Evolutionary conservation across 2,113 vertebrate species (phyloP), one percentile per base, ranked within the genome.

Genomic region (Cryptomyrus ogoouensis): DNA sequence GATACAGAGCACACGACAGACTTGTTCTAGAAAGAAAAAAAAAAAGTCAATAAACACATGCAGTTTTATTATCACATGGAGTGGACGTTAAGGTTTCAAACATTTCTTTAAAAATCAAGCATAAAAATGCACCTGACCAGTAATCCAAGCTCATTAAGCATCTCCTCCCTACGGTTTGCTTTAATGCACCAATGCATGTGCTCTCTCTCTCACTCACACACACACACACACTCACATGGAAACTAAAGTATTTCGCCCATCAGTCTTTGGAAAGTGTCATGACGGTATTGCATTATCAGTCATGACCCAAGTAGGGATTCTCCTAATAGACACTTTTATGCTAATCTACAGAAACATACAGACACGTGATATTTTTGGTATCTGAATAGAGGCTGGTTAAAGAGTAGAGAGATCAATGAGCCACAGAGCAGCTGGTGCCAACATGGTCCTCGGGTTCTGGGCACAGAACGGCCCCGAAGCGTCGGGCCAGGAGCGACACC

Each of bases 341-440:
- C 96, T 96, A 96, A 91, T 92, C 95, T 94, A 96, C 94, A 96
- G 94, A 83, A 83, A 95, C 94, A 95, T 93, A 95, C 94, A 95
- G 94, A 94, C 95, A 94, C 92, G 94, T n/a, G 46, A 95, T 94
- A 96, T 96, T 96, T 96, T 96, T 96, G 96, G 96, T 96, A 96
- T 96, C 94, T 95, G 95, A 96, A 94, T 93, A 91, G 92, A 56
- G 15, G 94, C 89, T 94, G 93, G 94, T 94, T 93, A 89, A 92
- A 92, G 85, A 91, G 90, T 91, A 89, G 91, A 47, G 90, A 93
- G 92, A 90, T 70, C 90, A 92, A 86, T 89, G 90, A 93, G 89
- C 92, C 91, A 86, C 91, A 90, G 80, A 90, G 91, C 80, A 89
- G 58, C 80, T 90, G 92, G 91, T 93, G 94, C 94, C 70, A 39